A percentile compares a stretch with the other conserved stretches of the same genome.
These are phyloP conservation scores for Catamblyrhynchus diadema DNA, from an alignment of 2,797 vertebrate species.

Conservation along the genomic window DNA sequence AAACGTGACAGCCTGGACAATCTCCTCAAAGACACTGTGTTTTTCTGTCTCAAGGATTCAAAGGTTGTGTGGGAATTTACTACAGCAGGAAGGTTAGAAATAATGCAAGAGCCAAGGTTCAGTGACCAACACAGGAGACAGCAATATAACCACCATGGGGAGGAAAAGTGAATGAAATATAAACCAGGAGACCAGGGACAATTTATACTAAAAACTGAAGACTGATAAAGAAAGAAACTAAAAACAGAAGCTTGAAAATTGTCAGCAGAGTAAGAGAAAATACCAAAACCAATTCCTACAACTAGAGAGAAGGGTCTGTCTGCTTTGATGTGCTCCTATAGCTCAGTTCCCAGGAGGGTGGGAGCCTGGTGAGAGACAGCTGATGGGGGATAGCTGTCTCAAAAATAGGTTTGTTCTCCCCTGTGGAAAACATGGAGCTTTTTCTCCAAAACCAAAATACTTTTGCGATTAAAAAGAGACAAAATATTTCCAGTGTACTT, in stretches of 20 bases:
- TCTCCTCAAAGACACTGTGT: background rate
- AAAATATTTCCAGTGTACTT: background rate
- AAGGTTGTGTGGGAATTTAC: background rate
- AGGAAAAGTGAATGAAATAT: background rate
- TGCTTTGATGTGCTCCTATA: background rate
- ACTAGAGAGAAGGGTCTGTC: background rate
- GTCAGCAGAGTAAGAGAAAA: background rate
- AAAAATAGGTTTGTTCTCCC: background rate
- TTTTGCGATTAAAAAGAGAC: background rate
- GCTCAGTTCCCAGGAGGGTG: background rate
- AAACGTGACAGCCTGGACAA: background rate
- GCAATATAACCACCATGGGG: background rate
- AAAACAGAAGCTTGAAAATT: background rate
- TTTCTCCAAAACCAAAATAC: background rate
- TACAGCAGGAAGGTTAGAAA: background rate
- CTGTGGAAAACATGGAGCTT: background rate
- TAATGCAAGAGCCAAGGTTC: background rate
- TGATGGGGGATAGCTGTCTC: background rate
- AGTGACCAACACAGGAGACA: background rate
- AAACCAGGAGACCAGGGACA: background rate
- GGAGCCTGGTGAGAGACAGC: background rate
- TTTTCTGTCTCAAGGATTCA: background rate
- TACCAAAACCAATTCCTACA: background rate
- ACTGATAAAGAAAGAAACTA: background rate
- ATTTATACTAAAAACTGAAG: background rate